A percentile compares a stretch with the other conserved stretches of the same genome.
Conservation (phyloP, 2,113 vertebrate species). For the Lepus europaeus region DNA sequence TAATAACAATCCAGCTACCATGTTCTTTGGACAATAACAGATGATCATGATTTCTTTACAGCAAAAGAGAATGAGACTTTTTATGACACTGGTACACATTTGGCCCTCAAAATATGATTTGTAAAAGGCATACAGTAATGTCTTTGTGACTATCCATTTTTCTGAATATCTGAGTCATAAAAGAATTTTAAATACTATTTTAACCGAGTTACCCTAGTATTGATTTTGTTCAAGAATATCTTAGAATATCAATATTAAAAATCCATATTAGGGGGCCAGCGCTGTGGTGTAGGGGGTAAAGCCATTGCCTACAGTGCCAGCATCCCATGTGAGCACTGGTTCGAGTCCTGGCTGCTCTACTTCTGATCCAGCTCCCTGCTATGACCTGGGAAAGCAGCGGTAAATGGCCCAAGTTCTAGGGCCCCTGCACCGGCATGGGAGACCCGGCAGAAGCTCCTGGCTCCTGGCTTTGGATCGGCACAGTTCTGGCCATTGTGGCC, state of each 20-base stretch:
- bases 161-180: constrained; percentile 16
- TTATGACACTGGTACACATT: not conserved
- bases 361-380: too few species aligned
- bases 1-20: constrained; percentile 39
- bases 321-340: too few species aligned
- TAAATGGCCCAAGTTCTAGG: too few species aligned
- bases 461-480: too few species aligned
- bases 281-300: too few species aligned
- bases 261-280: too few species aligned
- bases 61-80: constrained; percentile 26
- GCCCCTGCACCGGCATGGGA: too few species aligned
- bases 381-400: too few species aligned
- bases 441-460: too few species aligned
- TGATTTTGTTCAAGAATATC: constrained; percentile 13
- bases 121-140: constrained; percentile 40
- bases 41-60: constrained; percentile 44
- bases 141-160: constrained; percentile 22
- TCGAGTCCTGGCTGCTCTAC: too few species aligned
- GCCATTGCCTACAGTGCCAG: too few species aligned
- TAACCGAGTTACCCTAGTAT: not conserved
- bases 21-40: constrained; percentile 28
- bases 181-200: constrained; percentile 54
- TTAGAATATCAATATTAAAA: constrained; percentile 24
- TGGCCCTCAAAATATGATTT: constrained; percentile 24
- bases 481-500: too few species aligned